Evolutionary conservation across 2,888 invertebrate genomes (phyloP), one percentile per base, ranked within the genome.

Genomic region (Lysandra bellargus): DNA sequence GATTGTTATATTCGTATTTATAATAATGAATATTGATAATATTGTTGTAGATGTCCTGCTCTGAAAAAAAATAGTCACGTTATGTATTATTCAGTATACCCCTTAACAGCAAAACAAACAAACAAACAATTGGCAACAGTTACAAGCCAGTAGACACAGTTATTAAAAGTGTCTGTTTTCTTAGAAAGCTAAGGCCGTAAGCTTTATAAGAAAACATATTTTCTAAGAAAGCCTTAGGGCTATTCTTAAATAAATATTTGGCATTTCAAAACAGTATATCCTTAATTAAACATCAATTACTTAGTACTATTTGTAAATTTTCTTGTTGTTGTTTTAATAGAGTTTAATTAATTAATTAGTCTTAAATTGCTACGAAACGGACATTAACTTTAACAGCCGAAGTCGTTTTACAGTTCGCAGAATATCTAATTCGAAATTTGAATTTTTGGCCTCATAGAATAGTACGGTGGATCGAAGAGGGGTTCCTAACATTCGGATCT

Each of bases 361-460:
- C 64, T 12, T 64, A 30, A 64, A 12, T 64, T 30, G 12, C 30
- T 23, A 64, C 30, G 30, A 30, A 64, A 64, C 64, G 64, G 9
- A 14, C 12, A 30, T 33, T 30, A 14, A 12, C 33, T 64, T 64
- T 33, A 12, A 64, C 9, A 30, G 30, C 33, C 30, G 30, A 64
- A 64, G n/a, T 49, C 30, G 49, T 75, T 12, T 17, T 17, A 74
- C 23, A 23, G 6, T 61, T 2, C 23, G 4, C 7, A 61, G 23
- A 61, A 61, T n/a, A 61, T 9, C 61, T 9, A 7, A 23, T 23
- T 77, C 12, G 76, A 78, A 78, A 60, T 78, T 23, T 64, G 30
- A 23, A 72, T 37, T 37, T 2, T 72, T 37, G 49, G 12, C 49
- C 9, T 44, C 9, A 49, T 12, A 9, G 49, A 49, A 49, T 49